These are phyloP conservation scores for Sycophila sp. DNA, from an alignment of 1,140 invertebrate species.

Conservation along the genomic window DNA sequence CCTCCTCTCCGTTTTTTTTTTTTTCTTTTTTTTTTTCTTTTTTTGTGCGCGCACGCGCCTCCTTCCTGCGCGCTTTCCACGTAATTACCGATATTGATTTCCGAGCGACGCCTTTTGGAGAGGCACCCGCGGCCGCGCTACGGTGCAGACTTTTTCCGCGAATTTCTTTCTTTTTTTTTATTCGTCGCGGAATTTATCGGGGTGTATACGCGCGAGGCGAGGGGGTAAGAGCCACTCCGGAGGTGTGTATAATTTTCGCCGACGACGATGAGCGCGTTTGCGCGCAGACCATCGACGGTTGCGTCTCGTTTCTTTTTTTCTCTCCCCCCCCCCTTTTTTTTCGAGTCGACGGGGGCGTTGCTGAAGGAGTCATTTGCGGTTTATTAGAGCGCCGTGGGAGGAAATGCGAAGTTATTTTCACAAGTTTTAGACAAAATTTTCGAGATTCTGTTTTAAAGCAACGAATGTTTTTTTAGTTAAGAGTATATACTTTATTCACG, in stretches of 20 bases:
- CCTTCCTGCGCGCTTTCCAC: neutral
- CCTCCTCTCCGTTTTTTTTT: neutral
- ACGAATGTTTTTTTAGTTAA: too few relatives aligned
- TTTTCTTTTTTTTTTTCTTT: neutral
- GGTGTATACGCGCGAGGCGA: neutral
- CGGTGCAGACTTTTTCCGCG: neutral
- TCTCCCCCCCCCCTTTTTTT: too few relatives aligned
- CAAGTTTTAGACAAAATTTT: too few relatives aligned
- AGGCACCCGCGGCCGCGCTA: neutral
- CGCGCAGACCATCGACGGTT: too few relatives aligned
- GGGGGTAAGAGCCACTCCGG: neutral
- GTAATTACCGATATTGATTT: constrained; percentile 36
- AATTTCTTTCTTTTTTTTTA: neutral
- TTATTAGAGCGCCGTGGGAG: too few relatives aligned
- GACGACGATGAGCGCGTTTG: neutral
- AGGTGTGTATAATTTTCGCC: constrained; percentile 18
- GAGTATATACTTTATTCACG: too few relatives aligned
- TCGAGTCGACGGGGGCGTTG: too few relatives aligned
- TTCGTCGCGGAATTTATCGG: neutral
- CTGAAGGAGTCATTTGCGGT: too few relatives aligned
- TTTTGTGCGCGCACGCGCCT: neutral
- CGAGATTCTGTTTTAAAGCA: too few relatives aligned
- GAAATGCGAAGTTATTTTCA: too few relatives aligned
- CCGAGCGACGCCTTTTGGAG: neutral
- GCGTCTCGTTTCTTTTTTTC: too few relatives aligned